These are phyloP conservation scores for Philaethria dido DNA, from an alignment of 2,888 invertebrate species.

Conservation along the genomic window DNA sequence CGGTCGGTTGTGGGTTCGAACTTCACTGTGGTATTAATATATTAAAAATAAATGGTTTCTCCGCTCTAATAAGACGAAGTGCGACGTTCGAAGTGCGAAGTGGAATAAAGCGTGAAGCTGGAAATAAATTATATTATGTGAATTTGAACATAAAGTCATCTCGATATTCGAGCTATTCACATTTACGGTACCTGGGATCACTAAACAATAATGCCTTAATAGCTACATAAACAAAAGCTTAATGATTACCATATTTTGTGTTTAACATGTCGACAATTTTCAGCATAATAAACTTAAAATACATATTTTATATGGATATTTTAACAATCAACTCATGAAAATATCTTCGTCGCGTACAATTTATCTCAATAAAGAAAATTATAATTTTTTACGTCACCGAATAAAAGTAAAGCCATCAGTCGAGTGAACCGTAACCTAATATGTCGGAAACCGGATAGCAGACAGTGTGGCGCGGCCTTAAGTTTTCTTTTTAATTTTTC, in stretches of 20 bases:
- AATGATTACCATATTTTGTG: background rate
- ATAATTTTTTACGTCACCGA: constrained; percentile 65
- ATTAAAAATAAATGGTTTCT: no score
- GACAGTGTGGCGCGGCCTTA: constrained; percentile 82
- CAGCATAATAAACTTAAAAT: constrained; percentile 1
- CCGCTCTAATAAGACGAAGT: no score
- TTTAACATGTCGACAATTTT: background rate
- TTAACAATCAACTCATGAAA: constrained; percentile 47
- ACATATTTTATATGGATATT: constrained; percentile 8
- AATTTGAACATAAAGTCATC: no score
- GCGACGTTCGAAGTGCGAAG: no score
- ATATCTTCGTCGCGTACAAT: constrained; percentile 54
- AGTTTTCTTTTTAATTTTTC: constrained; percentile 72
- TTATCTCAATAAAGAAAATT: constrained; percentile 75
- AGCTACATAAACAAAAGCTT: background rate
- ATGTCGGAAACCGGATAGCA: constrained; percentile 81
- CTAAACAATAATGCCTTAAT: background rate
- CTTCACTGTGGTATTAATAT: no score
- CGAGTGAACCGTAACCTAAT: constrained; percentile 73
- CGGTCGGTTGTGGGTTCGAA: no score
- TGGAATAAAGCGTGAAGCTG: no score
- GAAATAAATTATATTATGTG: no score
- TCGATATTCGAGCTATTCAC: no score
- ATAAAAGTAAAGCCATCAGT: constrained; percentile 67
- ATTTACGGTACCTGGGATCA: no score